Evolutionary conservation across 2,888 invertebrate species (phyloP).

Genomic region (Noctua janthina): DNA sequence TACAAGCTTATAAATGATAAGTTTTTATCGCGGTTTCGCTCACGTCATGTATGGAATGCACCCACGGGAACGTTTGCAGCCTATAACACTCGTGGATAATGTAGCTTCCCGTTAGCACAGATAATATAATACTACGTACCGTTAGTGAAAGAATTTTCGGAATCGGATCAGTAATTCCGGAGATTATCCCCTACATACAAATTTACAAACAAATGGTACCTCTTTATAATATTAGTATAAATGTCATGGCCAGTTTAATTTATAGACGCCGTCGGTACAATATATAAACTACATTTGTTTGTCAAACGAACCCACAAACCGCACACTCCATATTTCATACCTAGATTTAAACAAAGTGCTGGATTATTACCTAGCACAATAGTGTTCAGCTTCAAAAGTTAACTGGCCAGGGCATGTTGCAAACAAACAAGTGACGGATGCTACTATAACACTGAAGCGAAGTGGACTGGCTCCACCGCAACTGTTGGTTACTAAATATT

Average conservation of each 20-base stretch:
- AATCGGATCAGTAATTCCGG: too few relatives aligned
- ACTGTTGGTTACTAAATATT: slow-evolving; percentile 51
- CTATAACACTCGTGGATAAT: too few relatives aligned
- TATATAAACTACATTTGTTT: neutral
- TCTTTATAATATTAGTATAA: too few relatives aligned
- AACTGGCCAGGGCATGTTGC: slow-evolving; percentile 40
- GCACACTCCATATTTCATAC: slow-evolving; percentile 19
- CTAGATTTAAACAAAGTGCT: slow-evolving; percentile 37
- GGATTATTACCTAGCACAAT: slow-evolving; percentile 38
- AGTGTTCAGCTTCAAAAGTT: slow-evolving; percentile 42
- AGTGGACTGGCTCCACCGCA: slow-evolving; percentile 40
- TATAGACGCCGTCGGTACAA: neutral
- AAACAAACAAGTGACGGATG: slow-evolving; percentile 55
- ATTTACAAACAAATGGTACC: too few relatives aligned
- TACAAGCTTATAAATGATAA: neutral
- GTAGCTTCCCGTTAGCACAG: too few relatives aligned
- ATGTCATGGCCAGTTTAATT: neutral
- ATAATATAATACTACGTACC: too few relatives aligned
- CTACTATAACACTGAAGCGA: slow-evolving; percentile 32
- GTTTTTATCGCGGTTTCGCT: too few relatives aligned
- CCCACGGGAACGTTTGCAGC: too few relatives aligned
- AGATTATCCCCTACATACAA: too few relatives aligned
- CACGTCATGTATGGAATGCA: too few relatives aligned
- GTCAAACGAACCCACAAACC: slow-evolving; percentile 6
- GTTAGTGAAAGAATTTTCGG: too few relatives aligned